A percentile compares a stretch with the other conserved stretches of the same genome.
phyloP scores from a whole-genome alignment of 2,888 invertebrate species.

The Synanthedon tipuliformis region DNA sequence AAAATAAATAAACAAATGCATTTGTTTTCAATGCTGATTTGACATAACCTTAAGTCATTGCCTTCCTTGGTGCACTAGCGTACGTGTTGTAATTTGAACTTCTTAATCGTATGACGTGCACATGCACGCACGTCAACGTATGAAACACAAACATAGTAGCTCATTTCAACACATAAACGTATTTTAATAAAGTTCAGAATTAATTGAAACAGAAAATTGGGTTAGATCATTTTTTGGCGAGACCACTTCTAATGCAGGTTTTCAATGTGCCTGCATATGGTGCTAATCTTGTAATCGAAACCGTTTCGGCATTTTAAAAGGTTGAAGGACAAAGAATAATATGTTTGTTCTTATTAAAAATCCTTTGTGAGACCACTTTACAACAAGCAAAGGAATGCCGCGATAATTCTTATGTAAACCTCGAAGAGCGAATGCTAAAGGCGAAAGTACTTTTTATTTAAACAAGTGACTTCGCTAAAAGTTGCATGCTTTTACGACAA shows the following conservation, averaged over 20 bases:
- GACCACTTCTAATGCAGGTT: constrained; percentile 3
- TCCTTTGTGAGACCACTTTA: constrained; percentile 8
- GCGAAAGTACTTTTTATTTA: constrained; percentile 53
- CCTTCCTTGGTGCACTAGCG: constrained; percentile 45
- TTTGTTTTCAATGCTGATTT: constrained; percentile 36
- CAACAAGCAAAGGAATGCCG: constrained; percentile 10
- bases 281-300: constrained; percentile 17
- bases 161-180: neutral
- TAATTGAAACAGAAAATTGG: neutral
- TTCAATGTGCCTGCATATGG: constrained; percentile 29
- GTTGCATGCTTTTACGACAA: constrained; percentile 45
- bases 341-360: constrained; percentile 9
- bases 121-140: constrained; percentile 11
- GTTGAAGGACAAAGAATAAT: constrained; percentile 9
- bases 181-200: neutral
- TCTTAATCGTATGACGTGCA: constrained; percentile 18
- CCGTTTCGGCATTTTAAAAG: constrained; percentile 17
- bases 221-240: neutral
- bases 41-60: constrained; percentile 22
- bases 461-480: constrained; percentile 39
- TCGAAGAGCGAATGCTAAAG: constrained; percentile 24
- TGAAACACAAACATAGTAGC: neutral
- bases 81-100: constrained; percentile 38
- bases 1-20: neutral
- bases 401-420: constrained; percentile 28